These are phyloP conservation scores for Parelbella ahira DNA, from an alignment of 2,888 invertebrate species.

Conservation along the genomic window DNA sequence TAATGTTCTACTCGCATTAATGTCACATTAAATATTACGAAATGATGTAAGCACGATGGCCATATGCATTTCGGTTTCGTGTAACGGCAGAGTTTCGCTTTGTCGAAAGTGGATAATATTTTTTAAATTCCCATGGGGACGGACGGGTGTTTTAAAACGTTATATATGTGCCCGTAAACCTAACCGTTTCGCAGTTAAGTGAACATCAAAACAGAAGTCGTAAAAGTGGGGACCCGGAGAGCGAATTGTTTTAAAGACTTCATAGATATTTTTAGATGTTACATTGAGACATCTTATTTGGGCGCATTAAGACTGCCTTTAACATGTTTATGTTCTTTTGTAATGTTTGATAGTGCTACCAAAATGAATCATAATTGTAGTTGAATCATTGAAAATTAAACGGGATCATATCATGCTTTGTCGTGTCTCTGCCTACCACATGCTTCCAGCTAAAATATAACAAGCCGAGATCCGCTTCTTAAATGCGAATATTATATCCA, in stretches of 20 bases:
- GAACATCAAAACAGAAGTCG: conserved; percentile 14
- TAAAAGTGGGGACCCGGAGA: conserved; percentile 11
- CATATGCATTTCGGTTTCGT: conserved; percentile 37
- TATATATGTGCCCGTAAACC: conserved; percentile 19
- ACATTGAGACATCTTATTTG: conserved; percentile 10
- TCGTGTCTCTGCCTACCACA: too few relatives aligned
- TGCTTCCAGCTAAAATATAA: too few relatives aligned
- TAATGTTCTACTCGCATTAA: conserved; percentile 71
- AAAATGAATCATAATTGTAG: too few relatives aligned
- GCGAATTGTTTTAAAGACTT: conserved; percentile 13
- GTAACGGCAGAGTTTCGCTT: conserved; percentile 12
- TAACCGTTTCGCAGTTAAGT: conserved; percentile 18
- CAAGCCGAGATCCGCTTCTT: too few relatives aligned
- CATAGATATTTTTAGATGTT: conserved; percentile 10
- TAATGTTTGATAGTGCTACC: too few relatives aligned
- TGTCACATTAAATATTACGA: conserved; percentile 67
- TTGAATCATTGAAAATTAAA: too few relatives aligned
- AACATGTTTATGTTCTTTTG: background rate
- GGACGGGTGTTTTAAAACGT: conserved; percentile 16
- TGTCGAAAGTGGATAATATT: conserved; percentile 4
- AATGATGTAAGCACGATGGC: conserved; percentile 43
- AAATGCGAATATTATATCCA: too few relatives aligned
- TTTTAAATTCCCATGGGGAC: conserved; percentile 6
- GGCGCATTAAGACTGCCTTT: conserved; percentile 7
- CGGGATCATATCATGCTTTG: too few relatives aligned